Evolutionary conservation across 2,888 invertebrate genomes (phyloP), one percentile per base, ranked within the genome.

Genomic region (Agrenia bidenticulata): DNA sequence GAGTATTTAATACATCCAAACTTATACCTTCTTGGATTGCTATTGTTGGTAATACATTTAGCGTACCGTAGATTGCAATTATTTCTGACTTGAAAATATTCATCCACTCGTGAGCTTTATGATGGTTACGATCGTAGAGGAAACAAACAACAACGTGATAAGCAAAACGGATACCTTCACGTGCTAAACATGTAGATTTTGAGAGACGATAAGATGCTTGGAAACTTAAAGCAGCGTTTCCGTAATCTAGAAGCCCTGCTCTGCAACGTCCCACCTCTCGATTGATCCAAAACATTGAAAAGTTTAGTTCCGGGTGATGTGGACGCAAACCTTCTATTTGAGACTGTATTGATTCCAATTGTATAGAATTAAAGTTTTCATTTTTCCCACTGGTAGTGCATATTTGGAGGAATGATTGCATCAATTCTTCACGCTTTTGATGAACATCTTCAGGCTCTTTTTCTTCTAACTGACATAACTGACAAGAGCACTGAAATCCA

Each of bases 221-320:
- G 11, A 57, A 23, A 21, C 5, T 32, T n/a, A n/a, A n/a, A n/a
- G n/a, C n/a, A n/a, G 37, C 2, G 7, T 37, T 57, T 2, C 17
- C 13, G 24, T 21, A 57, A 19, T 32, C 19, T 37, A 17, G 19
- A 24, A 32, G 7, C 19, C 27, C 13, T 9, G 21, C 15, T 7
- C 4, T 4, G n/a, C 41, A 17, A 19, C 19, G 9, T 15, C 19
- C 56, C n/a, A 57, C 19, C 13, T 57, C 5, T 23, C 41, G 23
- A 21, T 37, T 32, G 17, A 57, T 19, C 19, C 17, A 57, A 57
- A 57, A 37, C 4, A 57, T n/a, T 4, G 56, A 15, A 37, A 57
- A 41, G 24, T 57, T 57, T 13, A 37, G 23, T 5, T 37, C 56
- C 4, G 56, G 37, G 39, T 41, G 2, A 11, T 57, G 17, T 2